Evolutionary conservation across 2,113 vertebrate species (phyloP).

Genomic region (Pungitius pungitius): DNA sequence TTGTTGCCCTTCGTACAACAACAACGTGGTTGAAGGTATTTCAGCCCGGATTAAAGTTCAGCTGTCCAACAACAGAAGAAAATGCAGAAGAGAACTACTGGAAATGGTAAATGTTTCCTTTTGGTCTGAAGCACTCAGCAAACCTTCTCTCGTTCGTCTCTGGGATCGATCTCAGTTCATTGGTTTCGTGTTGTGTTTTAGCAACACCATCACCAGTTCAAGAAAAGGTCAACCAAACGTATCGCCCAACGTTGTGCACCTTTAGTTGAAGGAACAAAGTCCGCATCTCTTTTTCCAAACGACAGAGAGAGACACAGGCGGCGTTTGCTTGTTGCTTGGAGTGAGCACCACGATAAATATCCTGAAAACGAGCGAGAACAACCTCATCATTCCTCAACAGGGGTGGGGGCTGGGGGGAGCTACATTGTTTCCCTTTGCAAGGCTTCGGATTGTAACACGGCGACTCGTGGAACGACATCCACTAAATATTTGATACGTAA

Average conservation of each 20-base stretch:
- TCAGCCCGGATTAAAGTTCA: neutral
- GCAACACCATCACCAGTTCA: neutral
- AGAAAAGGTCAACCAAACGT: neutral
- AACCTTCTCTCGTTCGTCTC: neutral
- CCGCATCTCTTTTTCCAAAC: slow-evolving; percentile 25
- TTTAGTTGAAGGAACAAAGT: slow-evolving; percentile 2
- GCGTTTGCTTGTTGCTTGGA: slow-evolving; percentile 33
- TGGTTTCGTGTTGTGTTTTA: neutral
- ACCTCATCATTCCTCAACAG: slow-evolving; percentile 40
- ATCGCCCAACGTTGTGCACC: neutral
- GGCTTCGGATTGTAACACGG: slow-evolving; percentile 14
- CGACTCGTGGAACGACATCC: slow-evolving; percentile 46
- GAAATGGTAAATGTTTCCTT: neutral
- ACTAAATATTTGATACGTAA: slow-evolving; percentile 50
- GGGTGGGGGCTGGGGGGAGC: too few relatives aligned
- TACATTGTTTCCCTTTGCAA: slow-evolving; percentile 34
- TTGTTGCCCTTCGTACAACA: neutral
- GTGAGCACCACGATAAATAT: slow-evolving; percentile 57
- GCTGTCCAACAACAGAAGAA: neutral
- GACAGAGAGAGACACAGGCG: neutral
- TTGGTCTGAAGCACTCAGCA: neutral
- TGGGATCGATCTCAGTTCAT: slow-evolving; percentile 8
- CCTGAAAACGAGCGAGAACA: slow-evolving; percentile 62
- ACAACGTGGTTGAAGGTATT: neutral
- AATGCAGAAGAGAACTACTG: neutral